Conservation (phyloP, 2,888 invertebrate genomes). For the Caenorhabditis zanzibari region DNA sequence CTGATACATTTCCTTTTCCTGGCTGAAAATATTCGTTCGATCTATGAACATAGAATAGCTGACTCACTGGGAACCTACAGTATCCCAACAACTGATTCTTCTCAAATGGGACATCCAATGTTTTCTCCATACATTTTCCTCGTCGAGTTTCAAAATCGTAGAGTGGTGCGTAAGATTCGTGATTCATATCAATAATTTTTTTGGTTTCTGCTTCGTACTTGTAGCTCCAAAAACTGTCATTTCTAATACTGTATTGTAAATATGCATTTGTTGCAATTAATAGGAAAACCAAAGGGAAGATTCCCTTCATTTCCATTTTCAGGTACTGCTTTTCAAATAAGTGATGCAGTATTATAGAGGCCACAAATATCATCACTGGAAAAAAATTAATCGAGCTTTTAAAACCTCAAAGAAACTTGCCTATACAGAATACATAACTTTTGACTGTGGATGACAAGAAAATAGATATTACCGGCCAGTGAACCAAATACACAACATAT, state of each 20-base stretch:
- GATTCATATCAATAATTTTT: constrained; percentile 33
- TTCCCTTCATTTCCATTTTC: constrained; percentile 24
- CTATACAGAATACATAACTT: constrained; percentile 31
- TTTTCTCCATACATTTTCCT: constrained; percentile 27
- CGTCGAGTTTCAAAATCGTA: constrained; percentile 22
- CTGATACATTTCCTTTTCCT: constrained; percentile 50
- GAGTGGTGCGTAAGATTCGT: constrained; percentile 19
- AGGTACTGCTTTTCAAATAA: constrained; percentile 48
- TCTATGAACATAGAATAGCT: background rate
- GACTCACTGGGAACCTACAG: constrained; percentile 32
- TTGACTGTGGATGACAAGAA: constrained; percentile 11
- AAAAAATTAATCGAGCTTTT: background rate
- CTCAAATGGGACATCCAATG: constrained; percentile 18
- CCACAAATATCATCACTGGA: constrained; percentile 35
- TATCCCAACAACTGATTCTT: constrained; percentile 22
- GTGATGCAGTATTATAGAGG: constrained; percentile 34
- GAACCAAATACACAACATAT: constrained; percentile 41
- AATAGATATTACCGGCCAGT: constrained; percentile 48
- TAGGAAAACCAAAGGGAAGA: constrained; percentile 16
- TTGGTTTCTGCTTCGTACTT: constrained; percentile 11
- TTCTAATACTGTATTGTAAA: constrained; percentile 43
- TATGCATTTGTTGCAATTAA: constrained; percentile 29
- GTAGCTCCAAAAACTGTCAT: constrained; percentile 41
- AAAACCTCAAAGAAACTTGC: background rate
- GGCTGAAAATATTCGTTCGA: constrained; percentile 24